Evolutionary conservation across 1,140 invertebrate genomes (phyloP).

Genomic region (Paraescarpia echinospica): DNA sequence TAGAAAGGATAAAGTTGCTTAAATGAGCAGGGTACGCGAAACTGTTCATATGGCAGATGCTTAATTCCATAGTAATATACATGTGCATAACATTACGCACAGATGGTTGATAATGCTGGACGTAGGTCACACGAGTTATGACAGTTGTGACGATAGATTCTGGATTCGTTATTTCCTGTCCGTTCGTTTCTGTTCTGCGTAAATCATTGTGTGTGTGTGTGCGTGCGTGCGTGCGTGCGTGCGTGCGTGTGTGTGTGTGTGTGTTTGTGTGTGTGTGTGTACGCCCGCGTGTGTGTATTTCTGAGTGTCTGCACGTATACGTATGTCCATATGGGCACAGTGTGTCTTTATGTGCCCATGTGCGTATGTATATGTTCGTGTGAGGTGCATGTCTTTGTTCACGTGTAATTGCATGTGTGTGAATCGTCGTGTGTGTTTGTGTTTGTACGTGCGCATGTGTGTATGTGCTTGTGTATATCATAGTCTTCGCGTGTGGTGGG

Average conservation of each 20-base stretch:
- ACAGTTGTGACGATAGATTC: too few relatives aligned
- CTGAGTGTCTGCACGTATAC: background rate
- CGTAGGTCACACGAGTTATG: too few relatives aligned
- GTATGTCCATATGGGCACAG: background rate
- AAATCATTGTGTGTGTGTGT: background rate
- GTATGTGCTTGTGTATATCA: background rate
- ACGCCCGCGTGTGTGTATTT: background rate
- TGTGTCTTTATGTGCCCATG: background rate
- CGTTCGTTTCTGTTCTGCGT: too few relatives aligned
- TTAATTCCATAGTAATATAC: too few relatives aligned
- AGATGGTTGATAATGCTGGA: too few relatives aligned
- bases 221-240: background rate
- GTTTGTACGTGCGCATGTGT: background rate
- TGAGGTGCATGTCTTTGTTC: background rate
- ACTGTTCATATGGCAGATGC: too few relatives aligned
- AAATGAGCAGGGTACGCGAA: too few relatives aligned
- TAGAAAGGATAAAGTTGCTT: too few relatives aligned
- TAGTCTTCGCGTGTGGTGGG: too few relatives aligned
- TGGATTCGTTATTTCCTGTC: too few relatives aligned
- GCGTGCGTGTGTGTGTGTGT: background rate
- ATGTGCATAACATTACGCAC: too few relatives aligned
- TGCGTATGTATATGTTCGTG: background rate
- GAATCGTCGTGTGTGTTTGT: background rate
- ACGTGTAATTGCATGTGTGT: background rate
- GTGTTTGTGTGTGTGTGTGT: background rate